Percentiles rank a stretch among this genome's conserved stretches.
Evolutionary conservation across 1,140 invertebrate genomes (phyloP).

Genomic region (Sesamia nonagrioides): DNA sequence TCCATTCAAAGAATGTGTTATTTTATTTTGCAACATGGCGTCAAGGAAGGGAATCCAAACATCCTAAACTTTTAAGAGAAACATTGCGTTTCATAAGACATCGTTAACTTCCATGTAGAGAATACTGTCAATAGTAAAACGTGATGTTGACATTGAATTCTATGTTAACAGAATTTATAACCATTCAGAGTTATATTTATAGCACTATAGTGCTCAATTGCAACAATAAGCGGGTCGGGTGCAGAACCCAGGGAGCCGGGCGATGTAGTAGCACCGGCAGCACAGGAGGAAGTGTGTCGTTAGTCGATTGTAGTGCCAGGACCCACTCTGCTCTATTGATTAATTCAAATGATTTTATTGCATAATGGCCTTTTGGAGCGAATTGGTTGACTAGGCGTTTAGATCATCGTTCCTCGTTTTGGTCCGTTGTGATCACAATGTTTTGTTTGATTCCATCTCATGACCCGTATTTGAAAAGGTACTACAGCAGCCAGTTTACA

Average conservation of each 20-base stretch:
- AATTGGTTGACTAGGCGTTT: constrained; percentile 58
- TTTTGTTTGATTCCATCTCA: constrained; percentile 21
- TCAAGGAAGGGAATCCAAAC: background rate
- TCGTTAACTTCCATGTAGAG: constrained; percentile 4
- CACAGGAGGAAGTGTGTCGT: constrained; percentile 76
- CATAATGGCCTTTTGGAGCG: constrained; percentile 76
- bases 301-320: constrained; percentile 69
- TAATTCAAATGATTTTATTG: constrained; percentile 85
- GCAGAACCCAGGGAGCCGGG: constrained; percentile 48
- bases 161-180: constrained; percentile 32
- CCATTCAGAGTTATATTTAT: constrained; percentile 48
- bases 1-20: background rate
- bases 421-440: background rate
- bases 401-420: constrained; percentile 48
- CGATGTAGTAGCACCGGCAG: constrained; percentile 47
- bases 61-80: background rate
- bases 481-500: background rate
- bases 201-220: constrained; percentile 40
- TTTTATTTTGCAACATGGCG: background rate
- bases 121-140: background rate
- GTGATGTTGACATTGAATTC: constrained; percentile 35
- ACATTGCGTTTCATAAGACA: background rate
- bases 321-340: constrained; percentile 83
- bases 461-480: constrained; percentile 19
- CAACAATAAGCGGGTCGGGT: constrained; percentile 50